Base-by-base conservation (phyloP, 2,888 invertebrate species). In the Dorcus parallelipipedus region DNA sequence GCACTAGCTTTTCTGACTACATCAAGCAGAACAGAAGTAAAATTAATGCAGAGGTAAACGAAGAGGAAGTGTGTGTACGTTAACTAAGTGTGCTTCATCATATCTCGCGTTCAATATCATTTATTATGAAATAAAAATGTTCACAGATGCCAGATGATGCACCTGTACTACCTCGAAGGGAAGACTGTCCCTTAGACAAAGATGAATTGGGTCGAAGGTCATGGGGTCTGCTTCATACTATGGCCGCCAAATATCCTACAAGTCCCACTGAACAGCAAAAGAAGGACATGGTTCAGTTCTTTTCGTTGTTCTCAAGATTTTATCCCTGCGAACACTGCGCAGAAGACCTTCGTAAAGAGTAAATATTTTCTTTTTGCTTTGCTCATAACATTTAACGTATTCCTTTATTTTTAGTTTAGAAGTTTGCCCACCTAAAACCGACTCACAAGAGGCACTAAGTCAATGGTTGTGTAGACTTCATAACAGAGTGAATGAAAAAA, bases 291-390 rank as follows among this genome's bases (percentile, higher is more conserved):
- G 83, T 81, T 48, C 82, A 83, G 41, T 97, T 98, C 75, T 89
- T 98, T 64, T 81, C 85, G 43, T 81, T 90, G 39, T 89, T 99
- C 71, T 87, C 96, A 2, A 88, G 90, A 68, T 88, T 95, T 73
- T 98, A 97, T 79, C 97, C 98, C 0, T 98, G 98, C 79, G 87
- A 89, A 70, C 85, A 87, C 52, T 98, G 97, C 81, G 93, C 97
- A 2, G 80, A 88, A 69, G 97, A 97, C 77, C 87, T 97, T 66
- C 83, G 86, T 74, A 83, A 86, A 74, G 92, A 95, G 93, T 93
- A 82, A 83, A 87, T 82, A 66, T 49, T 51, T 45, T 50, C 39
- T 39, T 52, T 45, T 51, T 3, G 39, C 26, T 6, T 26, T 14
- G 26, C 0, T 42, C 23, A 42, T 23, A 3, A 0, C 10, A 8